phyloP scores from a whole-genome alignment of 2,797 vertebrate genomes.

The Taenioides sp. region DNA sequence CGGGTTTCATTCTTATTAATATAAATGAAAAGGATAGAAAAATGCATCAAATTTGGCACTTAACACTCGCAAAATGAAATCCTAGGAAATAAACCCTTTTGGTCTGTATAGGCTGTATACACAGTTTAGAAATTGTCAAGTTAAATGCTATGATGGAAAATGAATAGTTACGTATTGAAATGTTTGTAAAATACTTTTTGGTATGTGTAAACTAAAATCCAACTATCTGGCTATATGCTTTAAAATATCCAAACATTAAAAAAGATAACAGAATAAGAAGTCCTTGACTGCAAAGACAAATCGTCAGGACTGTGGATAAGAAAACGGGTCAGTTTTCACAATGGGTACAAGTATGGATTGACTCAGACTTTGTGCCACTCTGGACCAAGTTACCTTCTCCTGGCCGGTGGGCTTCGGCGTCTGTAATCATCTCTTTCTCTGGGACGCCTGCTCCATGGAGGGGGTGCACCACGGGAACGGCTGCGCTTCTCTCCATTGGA shows the following conservation, averaged over 20 bases:
- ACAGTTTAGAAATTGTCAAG: conserved; percentile 10
- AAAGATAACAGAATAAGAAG: conserved; percentile 38
- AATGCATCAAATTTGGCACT: conserved; percentile 84
- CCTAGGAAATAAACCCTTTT: background rate
- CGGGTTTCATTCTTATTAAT: conserved; percentile 99
- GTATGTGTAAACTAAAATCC: conserved; percentile 71
- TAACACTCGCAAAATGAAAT: conserved; percentile 66
- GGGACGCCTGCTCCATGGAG: conserved; percentile 91
- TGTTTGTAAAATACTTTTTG: conserved; percentile 23
- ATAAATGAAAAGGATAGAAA: conserved; percentile 90
- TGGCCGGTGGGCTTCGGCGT: conserved; percentile 88
- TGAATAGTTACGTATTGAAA: conserved; percentile 18
- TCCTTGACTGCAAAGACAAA: conserved; percentile 41
- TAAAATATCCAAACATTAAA: conserved; percentile 48
- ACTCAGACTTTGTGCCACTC: background rate
- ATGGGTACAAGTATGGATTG: conserved; percentile 3
- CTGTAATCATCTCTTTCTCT: conserved; percentile 93
- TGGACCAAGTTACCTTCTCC: conserved; percentile 85
- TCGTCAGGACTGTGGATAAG: conserved; percentile 53
- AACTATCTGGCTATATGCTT: conserved; percentile 38
- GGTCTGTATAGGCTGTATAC: background rate
- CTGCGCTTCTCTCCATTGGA: conserved; percentile 96
- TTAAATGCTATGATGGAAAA: conserved; percentile 39
- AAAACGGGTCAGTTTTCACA: conserved; percentile 41
- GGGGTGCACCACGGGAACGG: conserved; percentile 90